A percentile compares a stretch with the other conserved stretches of the same genome.
Evolutionary conservation across 2,888 invertebrate species (phyloP).

Genomic region (Dascillus cervinus): DNA sequence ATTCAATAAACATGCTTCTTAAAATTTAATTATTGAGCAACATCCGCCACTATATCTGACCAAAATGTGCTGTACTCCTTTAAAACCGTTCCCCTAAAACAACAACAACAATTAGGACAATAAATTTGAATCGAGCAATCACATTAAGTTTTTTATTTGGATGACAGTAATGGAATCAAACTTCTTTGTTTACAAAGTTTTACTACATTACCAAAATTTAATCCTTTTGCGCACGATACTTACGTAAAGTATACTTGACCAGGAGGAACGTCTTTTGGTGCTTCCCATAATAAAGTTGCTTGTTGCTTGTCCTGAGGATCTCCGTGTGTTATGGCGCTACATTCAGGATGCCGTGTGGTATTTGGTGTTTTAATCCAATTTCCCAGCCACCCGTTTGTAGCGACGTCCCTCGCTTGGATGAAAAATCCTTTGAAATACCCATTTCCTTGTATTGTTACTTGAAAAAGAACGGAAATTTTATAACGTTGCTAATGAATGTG

Average conservation of each 20-base stretch:
- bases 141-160: too few species aligned
- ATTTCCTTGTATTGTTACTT: slow-evolving; percentile 32
- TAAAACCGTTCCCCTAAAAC: slow-evolving; percentile 65
- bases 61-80: slow-evolving; percentile 71
- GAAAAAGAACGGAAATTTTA: slow-evolving; percentile 2
- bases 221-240: slow-evolving; percentile 38
- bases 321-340: slow-evolving; percentile 71
- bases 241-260: slow-evolving; percentile 78
- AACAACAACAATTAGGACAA: too few species aligned
- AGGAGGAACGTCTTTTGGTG: slow-evolving; percentile 52
- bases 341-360: slow-evolving; percentile 70
- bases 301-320: slow-evolving; percentile 67
- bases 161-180: too few species aligned
- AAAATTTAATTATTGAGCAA: slow-evolving; percentile 21
- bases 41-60: slow-evolving; percentile 57
- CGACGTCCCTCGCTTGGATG: slow-evolving; percentile 68
- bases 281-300: slow-evolving; percentile 68
- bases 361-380: slow-evolving; percentile 65
- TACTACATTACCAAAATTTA: too few species aligned
- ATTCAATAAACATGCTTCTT: too few species aligned
- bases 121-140: too few species aligned
- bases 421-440: slow-evolving; percentile 75
- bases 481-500: not conserved
- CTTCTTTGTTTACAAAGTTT: too few species aligned
- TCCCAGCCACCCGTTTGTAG: slow-evolving; percentile 68